These are phyloP conservation scores for Eidolon helvum DNA, from an alignment of 2,113 vertebrate genomes.

Conservation along the genomic window DNA sequence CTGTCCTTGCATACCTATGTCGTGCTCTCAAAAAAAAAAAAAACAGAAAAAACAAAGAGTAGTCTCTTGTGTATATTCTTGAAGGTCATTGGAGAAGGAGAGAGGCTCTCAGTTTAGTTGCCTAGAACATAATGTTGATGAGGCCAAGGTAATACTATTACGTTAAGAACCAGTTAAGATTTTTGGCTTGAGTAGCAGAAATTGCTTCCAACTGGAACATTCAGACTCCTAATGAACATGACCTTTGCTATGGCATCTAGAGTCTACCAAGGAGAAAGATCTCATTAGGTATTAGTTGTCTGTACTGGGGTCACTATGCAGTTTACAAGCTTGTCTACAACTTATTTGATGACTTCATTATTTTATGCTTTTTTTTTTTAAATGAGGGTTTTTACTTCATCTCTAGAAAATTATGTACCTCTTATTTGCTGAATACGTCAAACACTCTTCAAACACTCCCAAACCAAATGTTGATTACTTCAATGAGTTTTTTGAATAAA, in stretches of 20 bases:
- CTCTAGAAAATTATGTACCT: constrained; percentile 62
- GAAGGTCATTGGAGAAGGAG: constrained; percentile 16
- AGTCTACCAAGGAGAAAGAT: constrained; percentile 55
- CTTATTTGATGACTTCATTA: constrained; percentile 76
- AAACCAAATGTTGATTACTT: constrained; percentile 60
- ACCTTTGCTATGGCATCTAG: constrained; percentile 47
- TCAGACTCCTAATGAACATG: constrained; percentile 56
- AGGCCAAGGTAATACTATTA: constrained; percentile 44
- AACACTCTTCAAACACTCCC: constrained; percentile 22
- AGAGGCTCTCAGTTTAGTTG: not conserved
- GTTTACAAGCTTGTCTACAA: constrained; percentile 66
- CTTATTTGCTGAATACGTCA: constrained; percentile 62
- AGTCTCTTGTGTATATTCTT: constrained; percentile 25
- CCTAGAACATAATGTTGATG: constrained; percentile 19
- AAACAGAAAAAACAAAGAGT: too few relatives aligned
- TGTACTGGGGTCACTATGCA: constrained; percentile 48
- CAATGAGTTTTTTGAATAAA: constrained; percentile 60
- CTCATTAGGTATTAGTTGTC: constrained; percentile 70
- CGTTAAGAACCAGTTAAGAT: constrained; percentile 32
- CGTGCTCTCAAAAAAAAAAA: not conserved
- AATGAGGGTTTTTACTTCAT: constrained; percentile 45
- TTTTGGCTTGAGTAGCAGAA: constrained; percentile 42
- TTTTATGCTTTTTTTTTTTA: constrained; percentile 64
- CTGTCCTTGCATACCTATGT: not conserved
- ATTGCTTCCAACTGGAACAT: constrained; percentile 42